A percentile compares a stretch with the other conserved stretches of the same genome.
These are phyloP conservation scores for Hypomesus transpacificus DNA, from an alignment of 2,113 vertebrate species.

Conservation along the genomic window DNA sequence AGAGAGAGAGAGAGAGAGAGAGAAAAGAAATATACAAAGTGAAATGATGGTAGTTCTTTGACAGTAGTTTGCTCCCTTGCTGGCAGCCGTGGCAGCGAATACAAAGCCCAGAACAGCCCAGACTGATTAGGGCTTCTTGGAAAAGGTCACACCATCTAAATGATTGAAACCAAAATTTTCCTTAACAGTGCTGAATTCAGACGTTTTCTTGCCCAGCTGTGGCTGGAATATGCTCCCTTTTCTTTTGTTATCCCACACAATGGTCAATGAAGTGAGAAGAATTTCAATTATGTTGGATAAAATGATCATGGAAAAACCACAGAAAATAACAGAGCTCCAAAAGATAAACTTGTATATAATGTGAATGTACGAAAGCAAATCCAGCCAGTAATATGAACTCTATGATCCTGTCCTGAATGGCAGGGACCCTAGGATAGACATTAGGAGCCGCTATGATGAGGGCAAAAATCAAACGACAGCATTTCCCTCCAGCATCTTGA, in stretches of 20 bases:
- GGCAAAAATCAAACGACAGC: constrained; percentile 19
- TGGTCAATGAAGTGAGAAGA: not conserved
- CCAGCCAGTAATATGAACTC: not conserved
- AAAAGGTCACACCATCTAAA: constrained; percentile 41
- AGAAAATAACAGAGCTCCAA: not conserved
- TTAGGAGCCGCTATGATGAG: constrained; percentile 7
- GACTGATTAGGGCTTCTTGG: constrained; percentile 32
- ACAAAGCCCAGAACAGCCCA: constrained; percentile 20
- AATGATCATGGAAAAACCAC: not conserved
- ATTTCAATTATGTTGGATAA: constrained; percentile 4
- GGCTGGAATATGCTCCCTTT: constrained; percentile 8
- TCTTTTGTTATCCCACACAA: not conserved
- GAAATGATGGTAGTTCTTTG: not conserved
- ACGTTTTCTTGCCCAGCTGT: constrained; percentile 24
- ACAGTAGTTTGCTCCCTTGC: constrained; percentile 3
- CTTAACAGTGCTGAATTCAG: constrained; percentile 6
- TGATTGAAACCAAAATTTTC: constrained; percentile 39
- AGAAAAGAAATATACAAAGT: not conserved
- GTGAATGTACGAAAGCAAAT: not conserved
- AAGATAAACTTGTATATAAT: not conserved
- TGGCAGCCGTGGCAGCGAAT: not conserved
- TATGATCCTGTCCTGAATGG: not conserved
- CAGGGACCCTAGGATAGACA: not conserved
- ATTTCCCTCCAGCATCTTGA: not conserved
- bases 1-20: constrained; percentile 7